Conservation (phyloP, 2,797 vertebrate species). For the Tapirus indicus region DNA sequence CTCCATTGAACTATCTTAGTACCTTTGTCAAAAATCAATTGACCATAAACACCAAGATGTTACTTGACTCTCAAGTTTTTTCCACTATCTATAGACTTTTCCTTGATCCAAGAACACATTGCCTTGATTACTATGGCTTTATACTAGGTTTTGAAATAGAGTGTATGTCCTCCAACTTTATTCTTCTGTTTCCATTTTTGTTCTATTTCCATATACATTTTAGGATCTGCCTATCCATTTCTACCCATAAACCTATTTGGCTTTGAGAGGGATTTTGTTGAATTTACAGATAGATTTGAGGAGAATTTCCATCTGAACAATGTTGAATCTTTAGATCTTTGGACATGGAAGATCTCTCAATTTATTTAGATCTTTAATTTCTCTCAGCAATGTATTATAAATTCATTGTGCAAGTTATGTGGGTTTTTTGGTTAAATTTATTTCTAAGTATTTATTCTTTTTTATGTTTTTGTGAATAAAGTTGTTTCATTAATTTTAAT, state of each 20-base stretch:
- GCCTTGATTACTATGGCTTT: rapidly evolving
- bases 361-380: not conserved
- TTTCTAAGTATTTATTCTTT: not conserved
- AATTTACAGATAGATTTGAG: not conserved
- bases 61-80: rapidly evolving
- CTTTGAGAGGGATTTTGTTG: not conserved
- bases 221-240: not conserved
- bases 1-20: too few species aligned
- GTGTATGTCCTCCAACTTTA: too few species aligned
- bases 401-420: not conserved
- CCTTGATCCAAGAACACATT: too few species aligned
- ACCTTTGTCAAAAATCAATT: too few species aligned
- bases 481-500: conserved; percentile 19
- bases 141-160: not conserved
- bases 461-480: not conserved
- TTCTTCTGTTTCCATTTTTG: not conserved
- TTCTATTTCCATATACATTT: not conserved
- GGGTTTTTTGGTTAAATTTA: not conserved
- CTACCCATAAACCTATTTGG: not conserved
- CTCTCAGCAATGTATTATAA: not conserved
- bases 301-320: too few species aligned
- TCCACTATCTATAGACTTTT: rapidly evolving
- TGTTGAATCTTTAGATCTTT: not conserved
- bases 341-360: too few species aligned
- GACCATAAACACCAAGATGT: rapidly evolving